Percentiles rank a stretch among this genome's conserved stretches.
Evolutionary conservation across 2,888 invertebrate genomes (phyloP).

Genomic region (Chironomus riparius): DNA sequence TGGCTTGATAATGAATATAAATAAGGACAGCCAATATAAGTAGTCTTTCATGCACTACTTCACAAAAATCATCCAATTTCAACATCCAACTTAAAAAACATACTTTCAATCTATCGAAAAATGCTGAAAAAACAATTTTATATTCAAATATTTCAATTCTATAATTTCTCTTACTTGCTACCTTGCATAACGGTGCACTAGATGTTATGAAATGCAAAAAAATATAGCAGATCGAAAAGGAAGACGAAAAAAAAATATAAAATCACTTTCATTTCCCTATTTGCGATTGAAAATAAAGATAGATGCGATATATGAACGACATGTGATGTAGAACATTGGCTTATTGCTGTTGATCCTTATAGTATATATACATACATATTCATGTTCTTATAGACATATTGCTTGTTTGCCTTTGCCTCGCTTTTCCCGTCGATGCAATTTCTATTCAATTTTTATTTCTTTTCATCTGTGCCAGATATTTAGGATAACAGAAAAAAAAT

Average conservation of each 20-base stretch:
- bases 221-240: neutral
- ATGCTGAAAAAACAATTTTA: no score
- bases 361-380: neutral
- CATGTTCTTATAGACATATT: neutral
- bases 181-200: no score
- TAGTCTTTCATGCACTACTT: no score
- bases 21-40: no score
- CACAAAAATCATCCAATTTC: no score
- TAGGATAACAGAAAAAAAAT: neutral
- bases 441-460: no score
- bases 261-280: slow-evolving; percentile 1
- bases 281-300: neutral
- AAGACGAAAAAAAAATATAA: neutral
- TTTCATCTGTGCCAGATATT: neutral
- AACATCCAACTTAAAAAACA: no score
- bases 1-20: no score
- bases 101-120: no score
- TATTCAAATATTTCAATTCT: no score
- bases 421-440: neutral
- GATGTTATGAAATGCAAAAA: no score
- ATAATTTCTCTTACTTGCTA: no score
- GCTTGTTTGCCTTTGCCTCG: neutral
- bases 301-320: neutral
- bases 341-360: slow-evolving; percentile 1
- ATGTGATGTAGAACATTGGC: slow-evolving; percentile 5